Base-by-base conservation (phyloP, 2,797 vertebrate genomes). In the Tamandua tetradactyla region DNA sequence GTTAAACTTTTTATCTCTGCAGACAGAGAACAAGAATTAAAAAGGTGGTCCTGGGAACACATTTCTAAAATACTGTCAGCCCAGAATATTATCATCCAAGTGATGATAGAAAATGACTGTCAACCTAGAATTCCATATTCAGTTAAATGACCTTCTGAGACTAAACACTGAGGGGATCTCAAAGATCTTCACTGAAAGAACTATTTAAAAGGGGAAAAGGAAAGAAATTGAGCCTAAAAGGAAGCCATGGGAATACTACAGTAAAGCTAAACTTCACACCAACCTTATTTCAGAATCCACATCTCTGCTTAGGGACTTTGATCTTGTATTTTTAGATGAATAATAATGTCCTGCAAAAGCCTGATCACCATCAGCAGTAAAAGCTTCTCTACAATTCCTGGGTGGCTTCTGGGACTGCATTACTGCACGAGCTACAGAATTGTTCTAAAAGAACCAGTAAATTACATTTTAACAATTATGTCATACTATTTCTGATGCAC, bases 251-350 rank as follows among this genome's bases (percentile, higher is more conserved):
- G 23, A 86, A 61, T 27, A 59, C 84, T 25, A 94, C 0, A 92
- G 35, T 86, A 40, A 40, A 85, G 35, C 1, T 22, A 40, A 32
- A 62, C 92, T 95, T 76, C 75, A 96, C n/a, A 91, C 98, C 69
- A 89, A 99, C 99, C 99, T 99, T 98, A 99, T 99, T 98, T 99
- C 99, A 95, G 98, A 98, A 96, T 99, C 99, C 71, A 99, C 98
- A 88, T 99, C 99, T 97, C 98, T 97, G 59, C 98, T 99, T 35
- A 99, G 98, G 96, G 95, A 99, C 81, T 97, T 97, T 20, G 98
- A 93, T 89, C 98, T 97, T 75, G 11, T 1, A 35, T 78, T 93
- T 57, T 32, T 97, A 52, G 96, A 98, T n/a, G 98, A 98, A 55
- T 98, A 98, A 20, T 98, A 98, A 0, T 98, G 98, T 66, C 97